A percentile compares a stretch with the other conserved stretches of the same genome.
Evolutionary conservation across 2,797 vertebrate genomes (phyloP).

Genomic region (Melanogrammus aeglefinus): DNA sequence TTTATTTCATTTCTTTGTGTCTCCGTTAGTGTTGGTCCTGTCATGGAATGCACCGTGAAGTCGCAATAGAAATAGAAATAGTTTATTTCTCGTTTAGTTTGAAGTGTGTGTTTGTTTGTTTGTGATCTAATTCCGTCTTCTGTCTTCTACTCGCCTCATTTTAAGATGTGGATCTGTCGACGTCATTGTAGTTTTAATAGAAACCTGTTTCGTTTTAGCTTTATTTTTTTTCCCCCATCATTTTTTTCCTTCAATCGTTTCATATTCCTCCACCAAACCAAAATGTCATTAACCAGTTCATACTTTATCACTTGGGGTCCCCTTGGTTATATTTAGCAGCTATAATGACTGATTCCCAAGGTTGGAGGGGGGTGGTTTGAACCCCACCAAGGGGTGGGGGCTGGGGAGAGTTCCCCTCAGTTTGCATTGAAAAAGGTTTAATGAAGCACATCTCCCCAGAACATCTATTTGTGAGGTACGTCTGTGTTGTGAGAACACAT

Average conservation of each 20-base stretch:
- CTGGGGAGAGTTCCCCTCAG: background rate
- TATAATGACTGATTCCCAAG: background rate
- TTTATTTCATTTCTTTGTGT: constrained; percentile 22
- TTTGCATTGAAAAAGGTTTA: constrained; percentile 25
- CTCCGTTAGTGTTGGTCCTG: constrained; percentile 26
- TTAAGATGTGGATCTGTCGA: background rate
- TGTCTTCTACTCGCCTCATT: background rate
- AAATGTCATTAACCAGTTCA: background rate
- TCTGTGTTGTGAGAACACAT: constrained; percentile 38
- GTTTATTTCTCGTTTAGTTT: background rate
- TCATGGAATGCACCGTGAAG: constrained; percentile 12
- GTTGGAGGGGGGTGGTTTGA: background rate
- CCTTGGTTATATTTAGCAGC: background rate
- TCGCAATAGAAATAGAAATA: background rate
- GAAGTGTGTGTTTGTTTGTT: background rate
- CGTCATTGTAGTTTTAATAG: background rate
- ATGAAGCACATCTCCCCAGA: constrained; percentile 59
- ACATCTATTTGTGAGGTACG: constrained; percentile 56
- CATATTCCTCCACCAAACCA: background rate
- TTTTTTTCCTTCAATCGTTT: background rate
- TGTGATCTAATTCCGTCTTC: background rate
- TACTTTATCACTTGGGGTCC: background rate
- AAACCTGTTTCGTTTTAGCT: background rate
- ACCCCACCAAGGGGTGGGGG: background rate
- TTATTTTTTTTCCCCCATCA: background rate